These are phyloP conservation scores for Barbus barbus DNA, from an alignment of 2,113 vertebrate genomes.

Conservation along the genomic window DNA sequence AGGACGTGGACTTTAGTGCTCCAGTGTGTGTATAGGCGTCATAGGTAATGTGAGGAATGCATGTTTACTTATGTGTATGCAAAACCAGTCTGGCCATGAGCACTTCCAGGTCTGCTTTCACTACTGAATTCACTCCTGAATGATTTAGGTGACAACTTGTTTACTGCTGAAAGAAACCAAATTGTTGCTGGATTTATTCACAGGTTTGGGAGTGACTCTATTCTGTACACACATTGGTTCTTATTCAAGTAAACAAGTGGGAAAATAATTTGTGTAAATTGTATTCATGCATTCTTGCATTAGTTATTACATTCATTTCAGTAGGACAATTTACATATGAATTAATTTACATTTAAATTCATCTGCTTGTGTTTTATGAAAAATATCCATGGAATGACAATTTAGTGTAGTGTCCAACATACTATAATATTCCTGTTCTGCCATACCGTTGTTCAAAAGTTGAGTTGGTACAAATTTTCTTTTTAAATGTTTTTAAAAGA, in stretches of 20 bases:
- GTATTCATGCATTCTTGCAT: not conserved
- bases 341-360: not conserved
- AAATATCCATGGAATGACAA: not conserved
- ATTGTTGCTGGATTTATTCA: constrained; percentile 6
- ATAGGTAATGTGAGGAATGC: not conserved
- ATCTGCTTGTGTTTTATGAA: not conserved
- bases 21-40: not conserved
- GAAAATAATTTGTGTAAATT: not conserved
- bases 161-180: not conserved
- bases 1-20: not conserved
- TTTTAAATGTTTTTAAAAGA: too few species aligned
- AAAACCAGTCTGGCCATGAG: not conserved
- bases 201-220: not conserved
- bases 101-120: constrained; percentile 14
- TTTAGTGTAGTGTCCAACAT: too few species aligned
- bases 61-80: not conserved
- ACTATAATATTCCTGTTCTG: too few species aligned
- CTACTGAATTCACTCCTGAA: not conserved
- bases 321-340: not conserved
- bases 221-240: not conserved
- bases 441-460: too few species aligned
- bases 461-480: too few species aligned
- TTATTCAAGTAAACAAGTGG: not conserved
- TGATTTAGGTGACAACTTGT: not conserved
- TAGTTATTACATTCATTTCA: not conserved